These are phyloP conservation scores for Eupithecia subfuscata DNA, from an alignment of 2,888 invertebrate genomes.

Conservation along the genomic window DNA sequence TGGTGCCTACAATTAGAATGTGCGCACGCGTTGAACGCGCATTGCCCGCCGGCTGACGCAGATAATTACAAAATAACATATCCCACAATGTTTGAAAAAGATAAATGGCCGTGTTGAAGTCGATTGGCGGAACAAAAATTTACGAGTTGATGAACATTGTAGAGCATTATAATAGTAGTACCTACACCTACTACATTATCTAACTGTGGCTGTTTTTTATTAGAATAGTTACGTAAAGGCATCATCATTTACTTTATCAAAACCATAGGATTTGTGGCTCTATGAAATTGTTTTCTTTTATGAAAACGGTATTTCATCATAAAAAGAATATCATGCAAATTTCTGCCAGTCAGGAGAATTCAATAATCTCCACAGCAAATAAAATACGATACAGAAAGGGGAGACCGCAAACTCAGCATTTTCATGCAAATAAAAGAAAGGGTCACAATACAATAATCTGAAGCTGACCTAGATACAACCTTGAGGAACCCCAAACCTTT, in stretches of 20 bases:
- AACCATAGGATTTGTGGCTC: neutral
- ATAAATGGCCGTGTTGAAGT: slow-evolving; percentile 14
- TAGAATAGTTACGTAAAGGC: neutral
- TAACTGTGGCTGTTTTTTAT: neutral
- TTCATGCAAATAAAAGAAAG: slow-evolving; percentile 10
- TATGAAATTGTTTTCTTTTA: neutral
- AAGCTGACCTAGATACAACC: slow-evolving; percentile 12
- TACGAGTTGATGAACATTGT: neutral
- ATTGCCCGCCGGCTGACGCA: slow-evolving; percentile 18
- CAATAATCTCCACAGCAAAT: slow-evolving; percentile 7
- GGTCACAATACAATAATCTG: slow-evolving; percentile 12
- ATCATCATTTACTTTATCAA: neutral
- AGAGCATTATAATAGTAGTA: neutral
- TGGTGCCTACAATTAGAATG: slow-evolving; percentile 22
- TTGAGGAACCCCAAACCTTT: neutral
- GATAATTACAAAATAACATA: slow-evolving; percentile 30
- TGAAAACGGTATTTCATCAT: neutral
- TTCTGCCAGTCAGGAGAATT: slow-evolving; percentile 9
- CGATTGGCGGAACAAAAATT: neutral
- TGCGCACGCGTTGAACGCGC: slow-evolving; percentile 20
- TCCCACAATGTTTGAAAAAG: slow-evolving; percentile 17
- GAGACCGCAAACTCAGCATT: slow-evolving; percentile 4
- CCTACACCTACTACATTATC: neutral
- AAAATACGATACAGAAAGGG: neutral
- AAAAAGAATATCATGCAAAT: slow-evolving; percentile 12